Evolutionary conservation across 2,797 vertebrate genomes (phyloP), one percentile per base, ranked within the genome.

Genomic region (Acropternis orthonyx): DNA sequence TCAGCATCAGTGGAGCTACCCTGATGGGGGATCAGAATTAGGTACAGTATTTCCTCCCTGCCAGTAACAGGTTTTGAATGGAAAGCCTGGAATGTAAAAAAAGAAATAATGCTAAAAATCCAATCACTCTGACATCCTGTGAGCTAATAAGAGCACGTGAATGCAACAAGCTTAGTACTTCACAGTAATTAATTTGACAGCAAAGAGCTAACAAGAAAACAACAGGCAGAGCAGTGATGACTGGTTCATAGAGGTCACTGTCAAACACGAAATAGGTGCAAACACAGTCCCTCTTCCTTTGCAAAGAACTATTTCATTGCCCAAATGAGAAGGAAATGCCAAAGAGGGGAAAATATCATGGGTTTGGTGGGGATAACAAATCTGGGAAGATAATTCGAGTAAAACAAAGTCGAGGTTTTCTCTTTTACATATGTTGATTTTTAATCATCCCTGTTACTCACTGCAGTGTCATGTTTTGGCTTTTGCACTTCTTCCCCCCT

Each of bases 61-160:
- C 79, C 93, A 69, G 69, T 92, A 94, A 92, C 94, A 92, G 94
- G 89, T 96, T 95, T 92, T 94, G 93, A 96, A 96, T 95, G 83
- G 95, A 88, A 96, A 96, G 83, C 67, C 59, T 92, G 56, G 85
- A 96, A 95, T 93, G 89, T 95, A 96, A 96, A 97, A 96, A 97
- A 96, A 97, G 94, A 97, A 96, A 96, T 96, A 97, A 96, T 95
- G 89, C 96, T 97, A 97, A 97, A 96, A 97, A 97, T 96, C 96
- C 96, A 95, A 97, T 97, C 96, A 97, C 96, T 93, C 93, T 92
- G 89, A 96, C 94, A 90, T 96, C 93, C 95, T 90, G 93, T 97
- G 93, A 95, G 96, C 96, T 96, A 96, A 95, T 96, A 96, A 94
- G 96, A 96, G 93, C 95, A 97, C 91, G 89, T 97, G 96, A 97